Evolutionary conservation across 1,140 invertebrate genomes (phyloP).

Genomic region (Anadara kagoshimensis): DNA sequence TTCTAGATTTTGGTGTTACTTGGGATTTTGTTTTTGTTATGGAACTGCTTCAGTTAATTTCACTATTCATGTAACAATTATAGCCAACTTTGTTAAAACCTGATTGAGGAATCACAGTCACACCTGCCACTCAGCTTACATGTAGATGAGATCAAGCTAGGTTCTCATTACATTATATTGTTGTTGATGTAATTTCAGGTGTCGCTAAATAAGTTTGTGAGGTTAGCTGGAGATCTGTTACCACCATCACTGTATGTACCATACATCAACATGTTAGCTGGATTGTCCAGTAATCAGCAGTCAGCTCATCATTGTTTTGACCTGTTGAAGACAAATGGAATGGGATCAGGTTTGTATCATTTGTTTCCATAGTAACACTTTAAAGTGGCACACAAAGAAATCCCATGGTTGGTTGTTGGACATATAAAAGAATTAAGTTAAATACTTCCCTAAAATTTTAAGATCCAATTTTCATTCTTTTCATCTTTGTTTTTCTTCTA

Average conservation of each 20-base stretch:
- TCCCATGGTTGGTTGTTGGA: background rate
- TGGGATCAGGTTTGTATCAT: conserved; percentile 54
- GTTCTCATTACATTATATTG: background rate
- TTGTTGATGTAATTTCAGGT: conserved; percentile 47
- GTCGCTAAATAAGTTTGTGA: conserved; percentile 90
- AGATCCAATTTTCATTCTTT: too few relatives aligned
- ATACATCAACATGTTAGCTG: conserved; percentile 90
- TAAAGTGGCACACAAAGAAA: background rate
- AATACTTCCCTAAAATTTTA: too few relatives aligned
- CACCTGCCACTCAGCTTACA: background rate
- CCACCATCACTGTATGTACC: conserved; percentile 90
- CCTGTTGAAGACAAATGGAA: conserved; percentile 85
- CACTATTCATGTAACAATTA: too few relatives aligned
- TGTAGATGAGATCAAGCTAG: background rate
- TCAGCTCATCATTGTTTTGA: conserved; percentile 89
- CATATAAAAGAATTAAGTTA: too few relatives aligned
- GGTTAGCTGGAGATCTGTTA: conserved; percentile 89
- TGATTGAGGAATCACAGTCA: background rate
- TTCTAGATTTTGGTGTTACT: too few relatives aligned
- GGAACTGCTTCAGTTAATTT: too few relatives aligned
- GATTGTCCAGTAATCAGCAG: conserved; percentile 83
- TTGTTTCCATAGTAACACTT: background rate
- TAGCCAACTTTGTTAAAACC: too few relatives aligned
- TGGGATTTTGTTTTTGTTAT: too few relatives aligned
- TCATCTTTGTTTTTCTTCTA: too few relatives aligned